These are phyloP conservation scores for Darevskia mixta DNA, from an alignment of 2,797 vertebrate species.

Conservation along the genomic window DNA sequence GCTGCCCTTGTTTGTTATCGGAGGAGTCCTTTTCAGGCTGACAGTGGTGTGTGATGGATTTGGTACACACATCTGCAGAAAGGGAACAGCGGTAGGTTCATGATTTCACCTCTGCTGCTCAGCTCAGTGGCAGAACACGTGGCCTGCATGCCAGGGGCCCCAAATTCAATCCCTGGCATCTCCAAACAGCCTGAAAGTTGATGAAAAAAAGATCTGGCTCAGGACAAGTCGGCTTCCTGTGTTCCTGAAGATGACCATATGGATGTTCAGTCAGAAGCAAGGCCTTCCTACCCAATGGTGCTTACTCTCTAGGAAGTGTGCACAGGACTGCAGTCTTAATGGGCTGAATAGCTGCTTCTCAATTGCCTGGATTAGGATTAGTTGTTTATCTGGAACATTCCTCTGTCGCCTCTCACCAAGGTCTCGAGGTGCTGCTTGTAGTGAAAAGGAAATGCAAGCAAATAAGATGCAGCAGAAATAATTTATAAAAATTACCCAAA, in stretches of 20 bases:
- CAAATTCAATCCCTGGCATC: neutral
- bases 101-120: neutral
- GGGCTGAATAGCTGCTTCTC: neutral
- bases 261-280: neutral
- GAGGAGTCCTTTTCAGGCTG: neutral
- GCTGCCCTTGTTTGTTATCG: neutral
- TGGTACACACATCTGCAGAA: neutral
- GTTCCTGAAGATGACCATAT: too few relatives aligned
- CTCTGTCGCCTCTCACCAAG: too few relatives aligned
- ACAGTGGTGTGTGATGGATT: neutral
- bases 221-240: neutral
- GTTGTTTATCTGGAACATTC: too few relatives aligned
- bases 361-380: neutral
- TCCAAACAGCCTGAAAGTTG: neutral
- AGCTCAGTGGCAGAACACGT: neutral
- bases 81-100: neutral
- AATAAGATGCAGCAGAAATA: too few relatives aligned
- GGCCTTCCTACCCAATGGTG: neutral
- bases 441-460: too few relatives aligned
- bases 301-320: neutral
- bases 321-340: neutral
- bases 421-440: too few relatives aligned
- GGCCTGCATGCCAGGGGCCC: neutral
- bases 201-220: neutral
- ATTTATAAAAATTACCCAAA: too few relatives aligned